Evolutionary conservation across 2,113 vertebrate species (phyloP), one percentile per base, ranked within the genome.

Genomic region (Passer domesticus): DNA sequence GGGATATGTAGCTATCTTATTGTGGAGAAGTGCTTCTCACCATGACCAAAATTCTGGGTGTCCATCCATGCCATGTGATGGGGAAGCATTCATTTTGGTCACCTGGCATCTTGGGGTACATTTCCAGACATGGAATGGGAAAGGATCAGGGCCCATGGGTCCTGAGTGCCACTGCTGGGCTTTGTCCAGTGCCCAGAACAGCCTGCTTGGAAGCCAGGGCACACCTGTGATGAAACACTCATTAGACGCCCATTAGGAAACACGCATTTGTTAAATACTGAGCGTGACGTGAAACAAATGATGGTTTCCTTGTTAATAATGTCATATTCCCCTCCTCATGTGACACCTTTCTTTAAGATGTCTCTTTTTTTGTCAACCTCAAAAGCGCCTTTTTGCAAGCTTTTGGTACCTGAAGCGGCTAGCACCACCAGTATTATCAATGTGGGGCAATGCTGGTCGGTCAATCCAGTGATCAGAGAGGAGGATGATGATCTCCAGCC

Each of bases 121-220:
- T 30, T 80, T 80, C 50, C 37, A 78, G 39, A 53, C 8, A 58
- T 0, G 0, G 23, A 22, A 52, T 7, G 22, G 41, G 15, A 58
- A 79, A 78, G 53, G 35, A 64, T 63, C 6, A 5, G 16, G 35
- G 30, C 0, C 0, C 19, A 30, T 28, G 15, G 13, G 11, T 62
- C 79, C 37, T 24, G 15, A 49, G 23, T 46, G 12, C 49, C 19
- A 11, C 41, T 79, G 15, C 15, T 49, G 31, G 30, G 24, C 35
- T 52, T 37, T 30, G 15, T 27, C 43, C 6, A 3, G 35, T 22
- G 19, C 21, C 56, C 7, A 7, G 39, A 39, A 31, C 35, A 43
- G 53, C n/a, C 30, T 24, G 11, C 19, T 62, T 83, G 41, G 46
- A 73, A 79, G 49, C 25, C 58, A 59, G 56, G 56, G 78, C 31